Evolutionary conservation across 2,113 vertebrate species (phyloP).

Genomic region (Alectura lathami): DNA sequence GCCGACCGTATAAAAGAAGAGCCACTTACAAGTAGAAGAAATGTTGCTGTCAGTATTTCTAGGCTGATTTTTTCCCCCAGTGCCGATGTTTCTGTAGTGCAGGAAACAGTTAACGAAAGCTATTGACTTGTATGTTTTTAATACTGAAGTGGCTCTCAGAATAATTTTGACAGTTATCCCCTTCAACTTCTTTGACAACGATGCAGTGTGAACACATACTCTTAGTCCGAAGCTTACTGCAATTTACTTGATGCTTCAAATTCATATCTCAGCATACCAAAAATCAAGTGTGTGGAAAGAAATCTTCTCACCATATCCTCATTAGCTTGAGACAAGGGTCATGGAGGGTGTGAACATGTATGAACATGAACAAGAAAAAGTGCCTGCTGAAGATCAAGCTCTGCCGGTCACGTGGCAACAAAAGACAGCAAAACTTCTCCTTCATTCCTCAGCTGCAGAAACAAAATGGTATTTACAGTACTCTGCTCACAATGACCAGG

Average conservation of each 20-base stretch:
- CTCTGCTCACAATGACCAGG: not conserved
- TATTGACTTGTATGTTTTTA: not conserved
- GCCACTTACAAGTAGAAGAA: not conserved
- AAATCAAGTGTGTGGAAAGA: not conserved
- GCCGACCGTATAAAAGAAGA: accelerated
- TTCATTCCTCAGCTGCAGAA: not conserved
- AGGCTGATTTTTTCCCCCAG: not conserved
- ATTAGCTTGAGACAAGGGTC: not conserved
- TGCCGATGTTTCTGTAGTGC: not conserved
- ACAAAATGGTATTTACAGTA: not conserved
- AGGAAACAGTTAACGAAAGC: not conserved
- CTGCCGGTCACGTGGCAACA: not conserved
- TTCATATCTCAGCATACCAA: not conserved
- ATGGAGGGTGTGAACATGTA: not conserved
- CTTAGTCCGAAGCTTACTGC: not conserved
- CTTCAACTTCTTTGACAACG: not conserved
- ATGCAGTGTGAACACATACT: not conserved
- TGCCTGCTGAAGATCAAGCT: not conserved
- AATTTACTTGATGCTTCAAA: not conserved
- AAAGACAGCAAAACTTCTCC: not conserved
- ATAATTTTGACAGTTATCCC: not conserved
- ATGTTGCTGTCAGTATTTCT: not conserved
- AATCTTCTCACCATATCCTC: not conserved
- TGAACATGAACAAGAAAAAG: not conserved
- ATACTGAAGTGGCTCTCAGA: not conserved